A percentile compares a stretch with the other conserved stretches of the same genome.
phyloP scores from a whole-genome alignment of 2,888 invertebrate species.

The Andrena hattorfiana region DNA sequence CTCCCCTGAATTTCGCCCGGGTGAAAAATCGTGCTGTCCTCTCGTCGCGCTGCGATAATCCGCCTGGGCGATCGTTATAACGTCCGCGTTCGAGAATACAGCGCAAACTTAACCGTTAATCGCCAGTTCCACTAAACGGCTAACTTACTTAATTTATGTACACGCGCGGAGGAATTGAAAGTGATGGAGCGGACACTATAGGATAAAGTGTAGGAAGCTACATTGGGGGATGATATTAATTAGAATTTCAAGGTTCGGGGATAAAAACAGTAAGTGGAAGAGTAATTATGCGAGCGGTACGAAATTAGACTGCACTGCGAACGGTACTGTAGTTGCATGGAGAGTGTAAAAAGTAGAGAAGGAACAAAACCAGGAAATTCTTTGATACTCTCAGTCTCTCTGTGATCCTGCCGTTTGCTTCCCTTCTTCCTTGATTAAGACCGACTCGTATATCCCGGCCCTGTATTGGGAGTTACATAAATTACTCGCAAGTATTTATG shows the following conservation, averaged over 20 bases:
- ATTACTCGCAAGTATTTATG: conserved; percentile 71
- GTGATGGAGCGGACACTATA: not conserved
- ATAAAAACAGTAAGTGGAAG: not conserved
- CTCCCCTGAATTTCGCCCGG: not conserved
- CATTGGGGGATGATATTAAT: not conserved
- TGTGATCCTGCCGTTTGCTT: conserved; percentile 13
- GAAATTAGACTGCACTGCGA: no score
- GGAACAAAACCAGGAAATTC: conserved; percentile 8
- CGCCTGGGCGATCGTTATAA: conserved; percentile 9
- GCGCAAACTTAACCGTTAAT: not conserved
- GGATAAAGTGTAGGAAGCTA: not conserved
- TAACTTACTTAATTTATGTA: conserved; percentile 15
- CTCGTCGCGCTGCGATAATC: not conserved
- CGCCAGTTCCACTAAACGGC: not conserved
- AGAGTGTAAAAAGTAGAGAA: not conserved
- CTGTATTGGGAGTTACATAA: conserved; percentile 55
- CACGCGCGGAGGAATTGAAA: not conserved
- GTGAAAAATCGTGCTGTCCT: not conserved
- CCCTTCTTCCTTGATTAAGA: conserved; percentile 60
- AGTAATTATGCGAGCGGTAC: no score
- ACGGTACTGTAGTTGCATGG: not conserved
- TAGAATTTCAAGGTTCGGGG: not conserved
- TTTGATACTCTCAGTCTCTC: conserved; percentile 1
- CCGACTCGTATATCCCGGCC: conserved; percentile 48
- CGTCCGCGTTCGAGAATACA: not conserved